A percentile compares a stretch with the other conserved stretches of the same genome.
phyloP scores from a whole-genome alignment of 2,113 vertebrate species.

The Onychostruthus taczanowskii region DNA sequence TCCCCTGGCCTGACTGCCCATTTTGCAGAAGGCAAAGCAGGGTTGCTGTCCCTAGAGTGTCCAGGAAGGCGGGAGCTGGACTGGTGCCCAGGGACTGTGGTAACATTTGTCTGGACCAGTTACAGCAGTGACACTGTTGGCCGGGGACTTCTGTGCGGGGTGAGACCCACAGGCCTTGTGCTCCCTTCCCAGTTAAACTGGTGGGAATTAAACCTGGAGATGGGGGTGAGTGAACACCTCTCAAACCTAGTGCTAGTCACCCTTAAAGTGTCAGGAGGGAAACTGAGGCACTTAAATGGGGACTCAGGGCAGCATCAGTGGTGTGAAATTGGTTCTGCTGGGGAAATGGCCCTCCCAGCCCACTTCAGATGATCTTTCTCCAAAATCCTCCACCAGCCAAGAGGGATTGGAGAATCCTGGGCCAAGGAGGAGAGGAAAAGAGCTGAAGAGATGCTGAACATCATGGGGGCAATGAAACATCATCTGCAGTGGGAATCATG shows the following conservation, averaged over 20 bases:
- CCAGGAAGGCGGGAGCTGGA: neutral
- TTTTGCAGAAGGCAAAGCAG: neutral
- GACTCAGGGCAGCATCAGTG: neutral
- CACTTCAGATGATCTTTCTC: neutral
- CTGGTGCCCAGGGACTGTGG: neutral
- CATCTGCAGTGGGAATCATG: neutral
- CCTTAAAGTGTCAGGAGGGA: neutral
- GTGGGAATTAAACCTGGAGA: neutral
- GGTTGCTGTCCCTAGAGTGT: neutral
- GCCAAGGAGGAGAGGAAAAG: neutral
- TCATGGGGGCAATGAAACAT: neutral
- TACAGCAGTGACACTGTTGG: neutral
- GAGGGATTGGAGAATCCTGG: neutral
- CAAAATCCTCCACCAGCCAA: neutral
- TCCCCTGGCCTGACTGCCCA: neutral
- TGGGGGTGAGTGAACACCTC: neutral
- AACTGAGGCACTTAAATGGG: neutral
- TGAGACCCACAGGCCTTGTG: neutral
- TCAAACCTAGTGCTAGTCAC: neutral
- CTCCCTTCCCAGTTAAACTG: neutral
- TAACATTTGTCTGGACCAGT: neutral
- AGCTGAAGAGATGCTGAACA: neutral
- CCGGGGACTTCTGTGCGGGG: neutral
- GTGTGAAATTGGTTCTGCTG: neutral
- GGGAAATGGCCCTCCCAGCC: neutral